Evolutionary conservation across 2,113 vertebrate genomes (phyloP).

Genomic region (Phodopus roborovskii): DNA sequence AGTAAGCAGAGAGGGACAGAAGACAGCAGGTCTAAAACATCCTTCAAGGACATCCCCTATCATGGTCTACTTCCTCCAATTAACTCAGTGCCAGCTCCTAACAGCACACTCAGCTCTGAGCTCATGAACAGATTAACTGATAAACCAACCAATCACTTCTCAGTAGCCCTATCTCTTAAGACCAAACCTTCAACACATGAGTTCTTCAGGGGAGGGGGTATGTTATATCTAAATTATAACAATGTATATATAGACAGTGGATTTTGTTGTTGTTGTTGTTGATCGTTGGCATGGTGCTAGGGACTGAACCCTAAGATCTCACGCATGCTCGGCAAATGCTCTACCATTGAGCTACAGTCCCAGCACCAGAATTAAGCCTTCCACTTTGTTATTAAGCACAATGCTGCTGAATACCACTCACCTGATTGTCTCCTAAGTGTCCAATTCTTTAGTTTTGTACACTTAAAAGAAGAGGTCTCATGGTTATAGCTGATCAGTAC

Average conservation of each 20-base stretch:
- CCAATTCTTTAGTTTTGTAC: constrained; percentile 4
- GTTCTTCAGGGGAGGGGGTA: not conserved
- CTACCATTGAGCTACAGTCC: not conserved
- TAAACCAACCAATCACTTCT: too few species aligned
- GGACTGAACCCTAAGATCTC: not conserved
- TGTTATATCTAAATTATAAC: not conserved
- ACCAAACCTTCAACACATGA: not conserved
- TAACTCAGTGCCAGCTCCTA: too few species aligned
- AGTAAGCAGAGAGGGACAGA: too few species aligned
- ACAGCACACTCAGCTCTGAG: too few species aligned
- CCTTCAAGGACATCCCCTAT: too few species aligned
- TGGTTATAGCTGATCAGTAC: not conserved
- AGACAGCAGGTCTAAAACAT: too few species aligned
- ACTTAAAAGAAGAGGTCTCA: constrained; percentile 25
- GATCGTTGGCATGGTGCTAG: not conserved
- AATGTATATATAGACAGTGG: not conserved
- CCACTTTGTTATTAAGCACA: not conserved
- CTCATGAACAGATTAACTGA: too few species aligned
- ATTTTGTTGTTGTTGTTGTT: not conserved
- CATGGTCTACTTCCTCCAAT: too few species aligned
- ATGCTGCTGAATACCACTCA: not conserved
- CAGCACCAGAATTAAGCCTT: not conserved
- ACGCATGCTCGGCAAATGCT: not conserved
- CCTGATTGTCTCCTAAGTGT: not conserved
- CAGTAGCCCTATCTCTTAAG: not conserved